Evolutionary conservation across 2,113 vertebrate genomes (phyloP).

Genomic region (Aptenodytes forsteri): DNA sequence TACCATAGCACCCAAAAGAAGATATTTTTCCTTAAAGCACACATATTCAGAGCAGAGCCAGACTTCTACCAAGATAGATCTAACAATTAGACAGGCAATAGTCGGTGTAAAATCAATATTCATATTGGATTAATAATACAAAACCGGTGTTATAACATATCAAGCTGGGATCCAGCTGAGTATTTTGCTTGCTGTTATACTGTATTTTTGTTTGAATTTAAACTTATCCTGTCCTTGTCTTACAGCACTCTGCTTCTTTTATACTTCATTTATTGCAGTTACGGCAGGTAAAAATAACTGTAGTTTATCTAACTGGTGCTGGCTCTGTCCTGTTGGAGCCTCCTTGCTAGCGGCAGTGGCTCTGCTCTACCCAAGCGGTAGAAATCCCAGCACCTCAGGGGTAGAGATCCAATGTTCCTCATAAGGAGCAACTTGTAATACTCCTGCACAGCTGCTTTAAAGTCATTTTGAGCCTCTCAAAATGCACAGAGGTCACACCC

Average conservation of each 20-base stretch:
- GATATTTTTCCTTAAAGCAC: not conserved
- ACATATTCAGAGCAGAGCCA: not conserved
- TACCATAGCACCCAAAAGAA: not conserved
- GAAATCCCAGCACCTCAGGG: not conserved
- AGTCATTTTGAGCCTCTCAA: not conserved
- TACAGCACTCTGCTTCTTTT: not conserved
- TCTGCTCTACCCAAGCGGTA: not conserved
- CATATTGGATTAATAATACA: not conserved
- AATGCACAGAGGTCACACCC: not conserved
- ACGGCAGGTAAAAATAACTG: not conserved
- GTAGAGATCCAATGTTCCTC: not conserved
- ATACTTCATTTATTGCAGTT: not conserved
- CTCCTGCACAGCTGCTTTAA: not conserved
- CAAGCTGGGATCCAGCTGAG: not conserved
- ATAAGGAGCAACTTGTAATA: not conserved
- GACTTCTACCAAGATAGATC: not conserved
- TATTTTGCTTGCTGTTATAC: not conserved
- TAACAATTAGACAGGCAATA: not conserved
- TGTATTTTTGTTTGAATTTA: not conserved
- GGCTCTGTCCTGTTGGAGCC: not conserved
- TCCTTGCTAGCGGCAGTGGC: not conserved
- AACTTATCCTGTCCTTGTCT: not conserved
- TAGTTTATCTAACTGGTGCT: not conserved
- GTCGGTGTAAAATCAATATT: not conserved
- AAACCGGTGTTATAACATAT: not conserved